phyloP scores from a whole-genome alignment of 2,888 invertebrate species.

The Hypsopygia costalis region DNA sequence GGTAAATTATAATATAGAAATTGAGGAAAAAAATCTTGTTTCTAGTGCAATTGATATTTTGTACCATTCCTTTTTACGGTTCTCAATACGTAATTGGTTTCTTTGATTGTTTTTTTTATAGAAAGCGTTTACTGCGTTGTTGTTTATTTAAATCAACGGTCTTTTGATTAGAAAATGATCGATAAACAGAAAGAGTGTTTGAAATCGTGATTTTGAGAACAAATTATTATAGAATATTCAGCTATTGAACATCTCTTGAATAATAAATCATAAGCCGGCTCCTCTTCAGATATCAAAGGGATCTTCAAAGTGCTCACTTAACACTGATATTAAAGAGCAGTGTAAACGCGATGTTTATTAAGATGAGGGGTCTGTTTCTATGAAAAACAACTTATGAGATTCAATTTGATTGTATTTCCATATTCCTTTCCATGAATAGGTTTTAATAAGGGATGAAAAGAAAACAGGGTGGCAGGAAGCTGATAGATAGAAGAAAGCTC shows the following conservation, averaged over 20 bases:
- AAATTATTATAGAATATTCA: slow-evolving; percentile 25
- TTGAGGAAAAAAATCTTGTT: no score
- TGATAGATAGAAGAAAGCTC: no score
- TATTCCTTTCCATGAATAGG: no score
- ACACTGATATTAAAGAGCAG: slow-evolving; percentile 46
- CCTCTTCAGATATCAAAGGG: slow-evolving; percentile 55
- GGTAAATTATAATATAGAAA: slow-evolving; percentile 29
- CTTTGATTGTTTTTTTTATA: not conserved
- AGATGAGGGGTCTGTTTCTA: not conserved
- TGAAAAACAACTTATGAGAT: not conserved
- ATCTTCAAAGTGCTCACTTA: slow-evolving; percentile 59
- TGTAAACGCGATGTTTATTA: slow-evolving; percentile 37
- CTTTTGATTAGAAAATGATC: slow-evolving; percentile 7
- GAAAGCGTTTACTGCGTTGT: slow-evolving; percentile 12
- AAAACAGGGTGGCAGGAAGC: no score
- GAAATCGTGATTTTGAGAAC: slow-evolving; percentile 30
- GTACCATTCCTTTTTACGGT: not conserved
- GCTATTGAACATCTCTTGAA: slow-evolving; percentile 46
- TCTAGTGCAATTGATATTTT: no score
- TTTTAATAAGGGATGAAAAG: no score
- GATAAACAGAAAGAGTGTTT: slow-evolving; percentile 1
- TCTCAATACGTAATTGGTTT: not conserved
- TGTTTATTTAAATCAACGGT: not conserved
- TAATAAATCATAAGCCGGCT: slow-evolving; percentile 59
- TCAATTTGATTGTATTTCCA: no score